These are phyloP conservation scores for Hycleus phaleratus DNA, from an alignment of 1,140 invertebrate species.

Conservation along the genomic window DNA sequence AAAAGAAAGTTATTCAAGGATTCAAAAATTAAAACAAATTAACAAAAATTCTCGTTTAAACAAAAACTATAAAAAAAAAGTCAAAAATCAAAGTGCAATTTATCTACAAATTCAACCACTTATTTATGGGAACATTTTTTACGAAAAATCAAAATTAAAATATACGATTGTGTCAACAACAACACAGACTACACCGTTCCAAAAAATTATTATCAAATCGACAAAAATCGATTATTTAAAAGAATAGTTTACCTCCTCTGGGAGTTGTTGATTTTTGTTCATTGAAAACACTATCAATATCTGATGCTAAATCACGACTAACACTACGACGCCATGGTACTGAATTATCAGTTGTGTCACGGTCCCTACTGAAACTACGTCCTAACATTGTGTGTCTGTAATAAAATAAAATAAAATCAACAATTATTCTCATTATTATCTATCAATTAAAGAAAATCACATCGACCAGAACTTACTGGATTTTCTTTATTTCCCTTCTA, in stretches of 20 bases:
- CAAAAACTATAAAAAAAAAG: slow-evolving; percentile 15
- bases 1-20: slow-evolving; percentile 9
- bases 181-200: slow-evolving; percentile 2
- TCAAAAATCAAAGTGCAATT: slow-evolving; percentile 1
- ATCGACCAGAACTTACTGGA: slow-evolving; percentile 30
- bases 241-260: slow-evolving; percentile 41
- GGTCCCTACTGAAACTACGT: slow-evolving; percentile 32
- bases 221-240: not conserved
- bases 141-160: slow-evolving; percentile 1
- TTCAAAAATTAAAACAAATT: slow-evolving; percentile 11
- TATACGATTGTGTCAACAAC: not conserved
- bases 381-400: slow-evolving; percentile 34
- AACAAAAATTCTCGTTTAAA: slow-evolving; percentile 12
- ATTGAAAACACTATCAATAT: slow-evolving; percentile 50
- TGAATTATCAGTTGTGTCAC: slow-evolving; percentile 10
- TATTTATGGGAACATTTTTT: no score
- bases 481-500: slow-evolving; percentile 29
- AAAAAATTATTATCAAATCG: not conserved
- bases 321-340: slow-evolving; percentile 52
- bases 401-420: slow-evolving; percentile 8
- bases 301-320: slow-evolving; percentile 48
- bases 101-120: slow-evolving; percentile 6
- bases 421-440: slow-evolving; percentile 1
- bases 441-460: slow-evolving; percentile 3
- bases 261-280: slow-evolving; percentile 43